Base-by-base conservation (phyloP, 2,888 invertebrate genomes). In the Sabatieria punctata region DNA sequence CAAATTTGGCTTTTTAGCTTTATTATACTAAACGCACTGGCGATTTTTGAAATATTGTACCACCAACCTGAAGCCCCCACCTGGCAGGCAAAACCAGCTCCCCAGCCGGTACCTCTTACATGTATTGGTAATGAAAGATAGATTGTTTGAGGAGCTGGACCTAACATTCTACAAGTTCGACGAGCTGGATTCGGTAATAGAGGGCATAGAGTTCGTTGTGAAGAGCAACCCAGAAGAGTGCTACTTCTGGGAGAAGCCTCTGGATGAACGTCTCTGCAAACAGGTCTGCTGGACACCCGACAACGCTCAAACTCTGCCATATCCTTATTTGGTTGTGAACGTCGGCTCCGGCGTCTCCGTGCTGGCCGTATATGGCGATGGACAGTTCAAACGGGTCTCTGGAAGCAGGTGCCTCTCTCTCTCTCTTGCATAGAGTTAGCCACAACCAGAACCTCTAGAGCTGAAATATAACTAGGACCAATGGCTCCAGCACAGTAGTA, bases 331-430 rank as follows among this genome's bases (percentile, higher is more conserved):
- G 63, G 75, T 93, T 61, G 93, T 93, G 18, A 97, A 97, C 72
- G 82, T 97, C 59, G 95, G 95, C 43, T 91, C 91, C 36, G 95
- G 95, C 15, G 95, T 97, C 24, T 91, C 91, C 56, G 82, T 97
- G 60, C 71, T 97, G 51, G 80, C 85, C 4, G 95, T 95, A 4
- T 79, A 82, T 62, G 82, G 82, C 0, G 68, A 68, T 26, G 8
- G 30, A 8, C 79, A 85, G 63, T 95, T 82, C 71, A 82, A 81
- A 66, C 75, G 95, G 54, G 83, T 95, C 59, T 85, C 88, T 52
- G 95, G 95, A 45, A 91, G 93, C 57, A 91, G 89, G 89, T 89
- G n/a, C n/a, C n/a, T n/a, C n/a, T n/a, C n/a, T n/a, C n/a, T n/a
- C n/a, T n/a, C n/a, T n/a, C n/a, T n/a, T n/a, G n/a, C n/a, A n/a